Base-by-base conservation (phyloP, 2,888 invertebrate genomes). In the Autographa pulchrina region DNA sequence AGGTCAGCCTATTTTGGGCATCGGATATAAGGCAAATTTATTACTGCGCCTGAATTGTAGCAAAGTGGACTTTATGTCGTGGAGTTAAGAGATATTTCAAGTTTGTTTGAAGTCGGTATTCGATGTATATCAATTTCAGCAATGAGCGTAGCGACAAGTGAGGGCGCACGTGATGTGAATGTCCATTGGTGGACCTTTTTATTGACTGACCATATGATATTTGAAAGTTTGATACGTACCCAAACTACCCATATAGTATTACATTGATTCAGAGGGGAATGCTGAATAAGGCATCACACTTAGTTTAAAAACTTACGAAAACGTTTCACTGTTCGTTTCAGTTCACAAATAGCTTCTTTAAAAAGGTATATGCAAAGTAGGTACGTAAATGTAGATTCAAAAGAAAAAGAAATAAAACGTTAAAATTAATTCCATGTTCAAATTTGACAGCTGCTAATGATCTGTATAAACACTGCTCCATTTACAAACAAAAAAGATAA, bases 111-210 rank as follows among this genome's bases (percentile, higher is more conserved):
- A 77, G 68, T 72, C 86, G 86, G 88, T 84, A 80, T 81, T 89
- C 88, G 90, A 91, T 91, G 92, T 93, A 92, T 95, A 94, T 95
- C 94, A 95, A 95, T 95, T 95, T 95, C 93, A 92, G 92, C 90
- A 93, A 92, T 93, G 91, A 93, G 85, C 86, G 86, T 88, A 92
- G 91, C 91, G 94, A 94, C 93, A 92, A 90, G 89, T 86, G 88
- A 87, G 89, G 88, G 85, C 88, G 92, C 85, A 92, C 95, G 95
- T 95, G 95, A 92, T 86, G 84, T 61, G 94, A 94, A 94, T 95
- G 88, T 86, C 86, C 88, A 91, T 90, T 85, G 87, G 88, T 85
- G 88, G 89, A 90, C 88, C 89, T 92, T 93, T 93, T 93, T 94
- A 94, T 93, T 92, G 93, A 93, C 92, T 93, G 94, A 92, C 91